Conservation (phyloP, 2,113 vertebrate genomes). For the Micromys minutus region DNA sequence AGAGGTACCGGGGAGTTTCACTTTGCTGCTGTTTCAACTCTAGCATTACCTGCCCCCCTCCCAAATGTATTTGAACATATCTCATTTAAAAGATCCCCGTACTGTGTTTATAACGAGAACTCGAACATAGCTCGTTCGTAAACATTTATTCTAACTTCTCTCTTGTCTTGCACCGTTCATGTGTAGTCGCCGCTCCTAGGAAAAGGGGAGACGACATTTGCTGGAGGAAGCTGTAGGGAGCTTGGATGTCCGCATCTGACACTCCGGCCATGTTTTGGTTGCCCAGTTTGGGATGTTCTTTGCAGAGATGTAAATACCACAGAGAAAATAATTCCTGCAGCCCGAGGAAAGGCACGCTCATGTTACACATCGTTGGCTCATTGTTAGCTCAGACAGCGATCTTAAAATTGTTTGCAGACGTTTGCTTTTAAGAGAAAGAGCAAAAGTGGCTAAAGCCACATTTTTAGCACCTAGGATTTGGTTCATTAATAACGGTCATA, state of each 20-base stretch:
- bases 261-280: background rate
- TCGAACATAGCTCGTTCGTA: background rate
- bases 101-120: background rate
- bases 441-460: background rate
- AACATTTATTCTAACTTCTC: background rate
- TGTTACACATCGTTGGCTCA: background rate
- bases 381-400: background rate
- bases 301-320: background rate
- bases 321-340: background rate
- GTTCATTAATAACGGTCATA: background rate
- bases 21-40: background rate
- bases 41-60: too few species aligned
- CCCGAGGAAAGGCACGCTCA: background rate
- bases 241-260: background rate
- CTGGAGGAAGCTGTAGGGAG: background rate
- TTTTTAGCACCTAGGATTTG: constrained; percentile 41
- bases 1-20: background rate
- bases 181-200: background rate
- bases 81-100: background rate
- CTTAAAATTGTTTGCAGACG: constrained; percentile 50
- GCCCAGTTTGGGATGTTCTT: background rate
- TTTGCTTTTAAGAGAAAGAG: constrained; percentile 27
- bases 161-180: background rate
- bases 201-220: accelerated
- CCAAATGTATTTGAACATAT: background rate